Conservation (phyloP, 2,113 vertebrate species). For the Odontophorus gujanensis region DNA sequence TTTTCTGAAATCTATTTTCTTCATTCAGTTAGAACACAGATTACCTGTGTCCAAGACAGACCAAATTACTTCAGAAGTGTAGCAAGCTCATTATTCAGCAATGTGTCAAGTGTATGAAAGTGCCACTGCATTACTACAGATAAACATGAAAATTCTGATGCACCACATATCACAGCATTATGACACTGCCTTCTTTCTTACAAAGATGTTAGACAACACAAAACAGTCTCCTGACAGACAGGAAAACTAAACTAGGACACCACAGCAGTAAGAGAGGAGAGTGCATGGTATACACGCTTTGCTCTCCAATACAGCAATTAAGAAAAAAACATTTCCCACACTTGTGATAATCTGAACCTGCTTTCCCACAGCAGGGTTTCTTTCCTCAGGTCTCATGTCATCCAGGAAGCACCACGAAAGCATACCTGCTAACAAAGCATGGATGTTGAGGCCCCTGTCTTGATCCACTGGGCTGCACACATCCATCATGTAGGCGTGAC, state of each 20-base stretch:
- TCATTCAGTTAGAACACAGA: background rate
- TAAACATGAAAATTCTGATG: background rate
- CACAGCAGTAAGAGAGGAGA: background rate
- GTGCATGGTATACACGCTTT: fast-evolving
- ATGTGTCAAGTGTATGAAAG: background rate
- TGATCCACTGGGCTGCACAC: conserved; percentile 94
- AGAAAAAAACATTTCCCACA: background rate
- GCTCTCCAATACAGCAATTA: background rate
- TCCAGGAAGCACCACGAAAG: background rate
- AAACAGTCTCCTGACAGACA: background rate
- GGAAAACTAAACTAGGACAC: background rate
- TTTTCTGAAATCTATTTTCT: conserved; percentile 64
- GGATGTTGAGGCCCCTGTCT: conserved; percentile 94
- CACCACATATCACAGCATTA: background rate
- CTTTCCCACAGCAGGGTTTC: background rate
- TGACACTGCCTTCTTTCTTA: background rate
- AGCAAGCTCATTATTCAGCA: background rate
- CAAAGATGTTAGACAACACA: background rate
- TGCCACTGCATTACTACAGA: background rate
- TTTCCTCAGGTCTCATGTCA: background rate
- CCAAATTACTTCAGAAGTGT: background rate
- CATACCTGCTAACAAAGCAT: conserved; percentile 92
- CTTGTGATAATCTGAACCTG: background rate
- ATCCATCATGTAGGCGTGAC: conserved; percentile 99
- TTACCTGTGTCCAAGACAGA: background rate